A percentile compares a stretch with the other conserved stretches of the same genome.
Conservation (phyloP, 2,888 invertebrate genomes). For the Drosophila kokeensis region DNA sequence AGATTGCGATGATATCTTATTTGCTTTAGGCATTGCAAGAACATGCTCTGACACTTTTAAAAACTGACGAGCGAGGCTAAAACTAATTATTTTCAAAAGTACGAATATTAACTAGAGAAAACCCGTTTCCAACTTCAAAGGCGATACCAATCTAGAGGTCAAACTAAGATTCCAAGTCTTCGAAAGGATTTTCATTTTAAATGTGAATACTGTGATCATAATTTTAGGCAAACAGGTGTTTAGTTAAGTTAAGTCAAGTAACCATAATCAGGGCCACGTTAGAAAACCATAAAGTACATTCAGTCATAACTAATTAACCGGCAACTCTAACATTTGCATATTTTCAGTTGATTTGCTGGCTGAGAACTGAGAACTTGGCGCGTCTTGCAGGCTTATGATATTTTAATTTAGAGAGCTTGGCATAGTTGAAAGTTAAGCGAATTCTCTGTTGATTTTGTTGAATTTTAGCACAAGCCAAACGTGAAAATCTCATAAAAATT, state of each 20-base stretch:
- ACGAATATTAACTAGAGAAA: neutral
- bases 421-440: conserved; percentile 52
- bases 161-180: neutral
- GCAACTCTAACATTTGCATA: neutral
- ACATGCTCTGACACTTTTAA: neutral
- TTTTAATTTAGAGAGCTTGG: conserved; percentile 60
- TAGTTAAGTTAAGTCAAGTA: neutral
- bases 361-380: conserved; percentile 4
- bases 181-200: neutral
- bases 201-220: neutral
- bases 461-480: conserved; percentile 52
- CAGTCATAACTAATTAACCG: neutral
- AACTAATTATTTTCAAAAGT: neutral
- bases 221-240: neutral
- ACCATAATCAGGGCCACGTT: neutral
- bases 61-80: neutral
- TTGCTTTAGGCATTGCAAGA: neutral
- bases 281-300: neutral
- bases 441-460: conserved; percentile 72
- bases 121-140: neutral
- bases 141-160: neutral
- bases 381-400: conserved; percentile 46
- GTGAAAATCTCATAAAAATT: conserved; percentile 55
- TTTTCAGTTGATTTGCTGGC: conserved; percentile 4
- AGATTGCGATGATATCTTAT: neutral